phyloP scores from a whole-genome alignment of 2,113 vertebrate genomes.

The Regulus satrapa region DNA sequence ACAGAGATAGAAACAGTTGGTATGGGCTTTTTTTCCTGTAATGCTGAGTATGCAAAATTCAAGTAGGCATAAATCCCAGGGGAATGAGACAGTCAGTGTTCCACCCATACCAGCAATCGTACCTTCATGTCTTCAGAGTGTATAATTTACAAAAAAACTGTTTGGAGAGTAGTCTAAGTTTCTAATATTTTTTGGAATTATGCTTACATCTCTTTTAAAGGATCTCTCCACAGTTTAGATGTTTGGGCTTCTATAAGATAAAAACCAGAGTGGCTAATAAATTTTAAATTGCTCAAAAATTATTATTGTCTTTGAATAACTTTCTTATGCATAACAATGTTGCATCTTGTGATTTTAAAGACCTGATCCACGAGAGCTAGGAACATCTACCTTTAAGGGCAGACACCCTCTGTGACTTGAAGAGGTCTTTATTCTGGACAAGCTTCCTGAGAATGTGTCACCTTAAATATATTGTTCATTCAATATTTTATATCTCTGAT shows the following conservation, averaged over 20 bases:
- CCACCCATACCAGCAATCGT: neutral
- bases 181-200: neutral
- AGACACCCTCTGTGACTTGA: neutral
- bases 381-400: neutral
- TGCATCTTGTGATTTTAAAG: neutral
- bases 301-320: neutral
- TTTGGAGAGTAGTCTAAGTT: neutral
- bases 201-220: neutral
- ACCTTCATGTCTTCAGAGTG: neutral
- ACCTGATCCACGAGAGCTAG: neutral
- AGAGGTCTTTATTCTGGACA: neutral
- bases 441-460: neutral
- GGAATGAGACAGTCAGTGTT: neutral
- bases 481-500: neutral
- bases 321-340: neutral
- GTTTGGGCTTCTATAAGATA: neutral
- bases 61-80: neutral
- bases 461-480: neutral
- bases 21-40: neutral
- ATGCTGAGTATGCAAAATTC: neutral
- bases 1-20: neutral
- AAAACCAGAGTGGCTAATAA: neutral
- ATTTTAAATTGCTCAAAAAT: neutral
- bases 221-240: neutral
- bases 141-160: neutral